Percentiles rank a stretch among this genome's conserved stretches.
Conservation (phyloP, 2,797 vertebrate genomes). For the Melanotaenia pygmaea region DNA sequence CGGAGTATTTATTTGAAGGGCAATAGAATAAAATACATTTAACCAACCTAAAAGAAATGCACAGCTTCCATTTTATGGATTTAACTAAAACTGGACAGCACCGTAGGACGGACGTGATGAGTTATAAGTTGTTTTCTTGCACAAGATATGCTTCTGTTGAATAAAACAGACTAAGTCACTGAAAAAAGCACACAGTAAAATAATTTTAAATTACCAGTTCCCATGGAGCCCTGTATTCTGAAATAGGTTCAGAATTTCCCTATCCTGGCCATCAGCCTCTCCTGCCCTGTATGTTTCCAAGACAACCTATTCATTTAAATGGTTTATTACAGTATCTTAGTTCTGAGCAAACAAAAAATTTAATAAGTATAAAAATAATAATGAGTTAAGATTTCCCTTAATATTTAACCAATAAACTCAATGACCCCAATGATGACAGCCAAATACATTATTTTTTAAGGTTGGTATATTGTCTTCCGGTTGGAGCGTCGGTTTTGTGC, state of each 20-base stretch:
- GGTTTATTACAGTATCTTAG: neutral
- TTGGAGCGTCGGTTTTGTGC: neutral
- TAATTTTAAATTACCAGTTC: neutral
- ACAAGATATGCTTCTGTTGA: neutral
- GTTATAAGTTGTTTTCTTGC: neutral
- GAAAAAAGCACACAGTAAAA: neutral
- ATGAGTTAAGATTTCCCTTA: neutral
- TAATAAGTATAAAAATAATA: neutral
- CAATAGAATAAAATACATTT: neutral
- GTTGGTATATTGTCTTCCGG: slow-evolving; percentile 5
- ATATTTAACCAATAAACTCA: neutral
- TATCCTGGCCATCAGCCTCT: neutral
- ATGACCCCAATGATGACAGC: too few species aligned
- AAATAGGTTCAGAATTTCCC: neutral
- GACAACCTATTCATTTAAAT: neutral
- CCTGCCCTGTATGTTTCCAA: neutral
- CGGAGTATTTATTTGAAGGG: neutral
- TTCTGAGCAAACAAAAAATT: neutral
- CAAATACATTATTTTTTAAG: slow-evolving; percentile 39
- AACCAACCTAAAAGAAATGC: neutral
- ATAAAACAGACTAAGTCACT: neutral
- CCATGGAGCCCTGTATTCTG: neutral
- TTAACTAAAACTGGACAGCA: too few species aligned
- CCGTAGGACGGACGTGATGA: neutral
- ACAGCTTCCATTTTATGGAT: too few species aligned